phyloP scores from a whole-genome alignment of 2,888 invertebrate genomes.

The Phortica okadai region DNA sequence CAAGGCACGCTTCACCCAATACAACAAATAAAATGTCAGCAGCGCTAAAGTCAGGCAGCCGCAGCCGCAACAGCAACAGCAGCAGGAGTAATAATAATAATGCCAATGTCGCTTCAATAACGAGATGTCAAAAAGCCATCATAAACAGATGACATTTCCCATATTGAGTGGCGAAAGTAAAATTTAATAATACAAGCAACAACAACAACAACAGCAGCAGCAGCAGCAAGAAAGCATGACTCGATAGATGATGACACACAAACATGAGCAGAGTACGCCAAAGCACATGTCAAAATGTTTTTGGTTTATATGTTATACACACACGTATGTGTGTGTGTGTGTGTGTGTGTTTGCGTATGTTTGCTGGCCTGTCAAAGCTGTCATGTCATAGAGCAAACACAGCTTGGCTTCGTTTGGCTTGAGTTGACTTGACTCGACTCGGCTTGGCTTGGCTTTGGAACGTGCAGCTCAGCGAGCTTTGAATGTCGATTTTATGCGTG shows the following conservation, averaged over 20 bases:
- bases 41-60: slow-evolving; percentile 34
- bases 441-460: not conserved
- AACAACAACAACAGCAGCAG: slow-evolving; percentile 35
- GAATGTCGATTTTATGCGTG: slow-evolving; percentile 51
- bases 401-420: slow-evolving; percentile 33
- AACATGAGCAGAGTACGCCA: slow-evolving; percentile 42
- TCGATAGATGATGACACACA: slow-evolving; percentile 66
- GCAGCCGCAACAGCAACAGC: slow-evolving; percentile 46
- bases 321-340: not conserved
- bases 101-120: slow-evolving; percentile 45
- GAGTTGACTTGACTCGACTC: not conserved
- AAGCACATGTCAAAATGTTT: slow-evolving; percentile 69
- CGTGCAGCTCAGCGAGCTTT: not conserved
- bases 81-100: slow-evolving; percentile 35
- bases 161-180: slow-evolving; percentile 72
- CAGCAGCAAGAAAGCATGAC: too few species aligned
- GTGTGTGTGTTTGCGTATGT: slow-evolving; percentile 4
- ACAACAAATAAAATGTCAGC: slow-evolving; percentile 11
- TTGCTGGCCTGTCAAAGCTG: slow-evolving; percentile 56
- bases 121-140: slow-evolving; percentile 74
- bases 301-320: slow-evolving; percentile 20
- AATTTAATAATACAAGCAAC: slow-evolving; percentile 69
- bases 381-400: slow-evolving; percentile 60
- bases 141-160: slow-evolving; percentile 75
- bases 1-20: slow-evolving; percentile 1